These are phyloP conservation scores for Drosophila eugracilis DNA, from an alignment of 1,140 invertebrate genomes.

Conservation along the genomic window DNA sequence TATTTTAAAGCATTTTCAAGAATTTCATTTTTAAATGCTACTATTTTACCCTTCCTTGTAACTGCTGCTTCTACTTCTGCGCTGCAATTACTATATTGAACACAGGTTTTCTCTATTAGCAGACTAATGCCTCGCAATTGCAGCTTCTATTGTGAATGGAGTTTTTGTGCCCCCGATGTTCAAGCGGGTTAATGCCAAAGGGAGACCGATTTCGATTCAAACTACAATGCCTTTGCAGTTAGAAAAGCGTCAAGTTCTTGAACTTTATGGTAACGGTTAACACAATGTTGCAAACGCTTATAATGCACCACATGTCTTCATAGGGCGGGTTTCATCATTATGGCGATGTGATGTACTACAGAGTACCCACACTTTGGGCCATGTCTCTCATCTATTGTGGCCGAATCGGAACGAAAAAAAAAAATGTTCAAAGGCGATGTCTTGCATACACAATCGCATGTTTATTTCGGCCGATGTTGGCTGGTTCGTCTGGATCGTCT, in stretches of 20 bases:
- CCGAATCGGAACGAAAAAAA: constrained; percentile 20
- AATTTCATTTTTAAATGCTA: no score
- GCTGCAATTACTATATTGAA: constrained; percentile 31
- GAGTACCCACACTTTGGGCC: constrained; percentile 28
- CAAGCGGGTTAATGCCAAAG: constrained; percentile 54
- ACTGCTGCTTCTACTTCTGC: background rate
- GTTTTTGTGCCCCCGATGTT: constrained; percentile 32
- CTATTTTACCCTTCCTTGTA: background rate
- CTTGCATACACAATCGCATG: constrained; percentile 74
- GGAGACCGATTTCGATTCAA: constrained; percentile 7
- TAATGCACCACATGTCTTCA: constrained; percentile 54
- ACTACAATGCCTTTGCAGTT: constrained; percentile 21
- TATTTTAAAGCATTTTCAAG: no score
- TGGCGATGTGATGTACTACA: constrained; percentile 2
- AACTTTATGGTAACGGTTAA: constrained; percentile 48
- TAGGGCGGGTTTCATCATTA: constrained; percentile 58
- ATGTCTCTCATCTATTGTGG: constrained; percentile 51
- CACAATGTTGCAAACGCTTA: constrained; percentile 42
- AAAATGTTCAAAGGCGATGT: constrained; percentile 47
- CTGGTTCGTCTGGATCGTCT: constrained; percentile 26
- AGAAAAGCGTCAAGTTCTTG: constrained; percentile 39
- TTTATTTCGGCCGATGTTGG: constrained; percentile 50
- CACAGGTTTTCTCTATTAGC: constrained; percentile 31
- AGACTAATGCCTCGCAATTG: constrained; percentile 21
- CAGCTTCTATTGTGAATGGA: constrained; percentile 20